Evolutionary conservation across 2,888 invertebrate genomes (phyloP).

Genomic region (Ophraella communa): DNA sequence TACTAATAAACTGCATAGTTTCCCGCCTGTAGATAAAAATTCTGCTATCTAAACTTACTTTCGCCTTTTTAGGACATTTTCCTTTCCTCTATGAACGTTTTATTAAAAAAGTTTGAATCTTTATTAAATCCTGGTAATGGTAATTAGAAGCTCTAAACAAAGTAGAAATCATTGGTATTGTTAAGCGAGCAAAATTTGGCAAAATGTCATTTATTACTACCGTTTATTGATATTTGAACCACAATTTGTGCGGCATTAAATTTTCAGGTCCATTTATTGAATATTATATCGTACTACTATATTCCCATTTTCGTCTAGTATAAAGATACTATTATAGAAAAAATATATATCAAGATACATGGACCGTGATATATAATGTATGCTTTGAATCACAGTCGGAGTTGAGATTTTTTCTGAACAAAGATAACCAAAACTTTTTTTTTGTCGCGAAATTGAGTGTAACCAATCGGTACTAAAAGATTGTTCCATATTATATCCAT

Average conservation of each 20-base stretch:
- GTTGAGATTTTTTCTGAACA: slow-evolving; percentile 12
- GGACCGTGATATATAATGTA: no score
- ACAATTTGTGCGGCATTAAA: no score
- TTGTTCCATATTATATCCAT: not conserved
- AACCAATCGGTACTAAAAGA: slow-evolving; percentile 8
- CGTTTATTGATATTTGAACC: no score
- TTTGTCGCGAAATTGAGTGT: slow-evolving; percentile 13
- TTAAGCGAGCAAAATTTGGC: not conserved
- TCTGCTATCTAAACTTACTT: not conserved
- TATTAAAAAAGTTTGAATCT: slow-evolving; percentile 13
- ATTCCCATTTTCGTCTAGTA: not conserved
- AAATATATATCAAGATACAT: slow-evolving; percentile 14
- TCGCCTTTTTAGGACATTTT: not conserved
- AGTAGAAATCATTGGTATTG: not conserved
- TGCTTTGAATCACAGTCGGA: slow-evolving; percentile 13
- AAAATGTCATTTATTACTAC: not conserved
- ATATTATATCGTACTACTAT: no score
- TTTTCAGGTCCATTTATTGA: no score
- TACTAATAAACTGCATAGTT: not conserved
- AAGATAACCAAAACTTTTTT: slow-evolving; percentile 14
- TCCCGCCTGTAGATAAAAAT: not conserved
- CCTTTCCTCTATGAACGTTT: slow-evolving; percentile 1
- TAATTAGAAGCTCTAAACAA: not conserved
- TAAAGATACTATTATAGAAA: slow-evolving; percentile 4
- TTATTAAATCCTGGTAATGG: not conserved